Conservation (phyloP, 92 coral and sea anemone genomes). For the Metridium senile region DNA sequence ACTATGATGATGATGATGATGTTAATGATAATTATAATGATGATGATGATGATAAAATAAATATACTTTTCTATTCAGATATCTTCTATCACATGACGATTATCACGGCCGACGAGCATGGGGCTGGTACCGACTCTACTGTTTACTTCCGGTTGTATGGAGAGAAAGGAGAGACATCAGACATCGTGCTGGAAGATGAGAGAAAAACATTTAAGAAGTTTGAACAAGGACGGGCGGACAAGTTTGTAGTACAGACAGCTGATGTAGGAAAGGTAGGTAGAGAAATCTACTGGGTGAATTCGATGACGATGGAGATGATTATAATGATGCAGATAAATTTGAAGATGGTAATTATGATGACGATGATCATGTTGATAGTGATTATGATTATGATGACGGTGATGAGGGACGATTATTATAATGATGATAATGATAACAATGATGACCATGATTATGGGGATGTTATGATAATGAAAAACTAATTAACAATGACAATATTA, state of each 20-base stretch:
- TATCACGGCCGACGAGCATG: conserved; percentile 69
- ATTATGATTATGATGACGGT: background rate
- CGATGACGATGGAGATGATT: background rate
- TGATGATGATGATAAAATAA: background rate
- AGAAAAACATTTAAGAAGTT: conserved; percentile 70
- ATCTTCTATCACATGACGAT: conserved; percentile 80
- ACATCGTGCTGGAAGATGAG: conserved; percentile 72
- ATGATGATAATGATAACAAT: background rate
- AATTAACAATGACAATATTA: background rate
- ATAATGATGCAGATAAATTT: too few relatives aligned
- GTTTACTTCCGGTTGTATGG: conserved; percentile 78
- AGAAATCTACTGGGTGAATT: background rate
- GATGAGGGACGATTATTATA: background rate
- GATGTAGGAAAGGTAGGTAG: conserved; percentile 88
- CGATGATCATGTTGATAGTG: background rate
- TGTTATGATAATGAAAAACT: background rate
- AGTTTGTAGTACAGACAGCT: conserved; percentile 87
- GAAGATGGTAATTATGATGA: background rate
- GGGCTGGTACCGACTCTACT: conserved; percentile 79
- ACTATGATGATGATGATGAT: too few relatives aligned
- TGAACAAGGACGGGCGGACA: conserved; percentile 87
- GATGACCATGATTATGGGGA: background rate
- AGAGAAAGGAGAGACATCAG: conserved; percentile 80
- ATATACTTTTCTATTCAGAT: conserved; percentile 26
- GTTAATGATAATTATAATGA: background rate